These are phyloP conservation scores for Talpa occidentalis DNA, from an alignment of 2,113 vertebrate genomes.

Conservation along the genomic window DNA sequence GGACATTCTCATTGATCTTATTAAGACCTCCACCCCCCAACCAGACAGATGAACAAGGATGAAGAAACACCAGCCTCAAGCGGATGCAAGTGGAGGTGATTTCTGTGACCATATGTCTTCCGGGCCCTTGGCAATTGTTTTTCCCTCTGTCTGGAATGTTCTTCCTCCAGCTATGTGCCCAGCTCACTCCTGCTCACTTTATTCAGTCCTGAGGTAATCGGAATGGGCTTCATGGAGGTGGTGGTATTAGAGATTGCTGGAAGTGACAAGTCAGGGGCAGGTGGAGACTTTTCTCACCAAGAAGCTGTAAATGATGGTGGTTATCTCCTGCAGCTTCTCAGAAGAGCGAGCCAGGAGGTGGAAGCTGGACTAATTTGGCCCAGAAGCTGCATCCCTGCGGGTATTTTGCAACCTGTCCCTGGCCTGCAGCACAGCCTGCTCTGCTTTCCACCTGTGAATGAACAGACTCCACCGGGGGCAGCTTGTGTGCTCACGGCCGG, in stretches of 20 bases:
- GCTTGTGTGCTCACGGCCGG: background rate
- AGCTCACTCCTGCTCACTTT: background rate
- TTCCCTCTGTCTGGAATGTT: background rate
- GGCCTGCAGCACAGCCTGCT: constrained; percentile 60
- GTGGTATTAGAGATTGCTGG: background rate
- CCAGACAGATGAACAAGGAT: background rate
- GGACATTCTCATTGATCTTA: accelerated
- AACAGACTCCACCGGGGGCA: constrained; percentile 1
- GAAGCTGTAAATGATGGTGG: background rate
- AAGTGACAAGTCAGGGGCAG: background rate
- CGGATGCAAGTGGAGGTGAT: accelerated
- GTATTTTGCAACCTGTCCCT: constrained; percentile 50
- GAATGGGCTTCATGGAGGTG: too few relatives aligned
- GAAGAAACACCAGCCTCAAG: background rate
- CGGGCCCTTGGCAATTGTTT: too few relatives aligned
- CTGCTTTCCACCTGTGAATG: constrained; percentile 66
- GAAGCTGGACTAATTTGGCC: background rate
- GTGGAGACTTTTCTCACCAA: background rate
- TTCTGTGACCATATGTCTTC: background rate
- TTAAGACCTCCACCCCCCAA: background rate
- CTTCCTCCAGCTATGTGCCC: background rate
- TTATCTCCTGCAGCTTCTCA: background rate
- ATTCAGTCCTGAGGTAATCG: background rate
- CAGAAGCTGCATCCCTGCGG: constrained; percentile 64
- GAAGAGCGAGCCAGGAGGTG: background rate